Base-by-base conservation (phyloP, 2,797 vertebrate species). In the Urophycis tenuis region DNA sequence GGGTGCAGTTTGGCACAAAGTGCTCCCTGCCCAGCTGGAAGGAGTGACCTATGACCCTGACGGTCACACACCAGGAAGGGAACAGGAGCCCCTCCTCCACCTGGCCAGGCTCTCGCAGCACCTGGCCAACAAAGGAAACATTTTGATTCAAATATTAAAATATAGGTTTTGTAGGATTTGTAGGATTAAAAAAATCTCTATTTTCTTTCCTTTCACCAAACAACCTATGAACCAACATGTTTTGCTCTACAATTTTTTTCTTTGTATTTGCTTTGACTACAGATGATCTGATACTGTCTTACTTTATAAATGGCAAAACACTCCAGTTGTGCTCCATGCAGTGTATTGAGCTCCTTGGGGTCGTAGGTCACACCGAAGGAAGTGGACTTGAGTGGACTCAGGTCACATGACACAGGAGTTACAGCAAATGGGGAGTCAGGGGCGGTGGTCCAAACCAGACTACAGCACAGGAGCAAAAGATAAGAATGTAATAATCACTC, bases 281-380 rank as follows among this genome's bases (percentile, higher is more conserved):
- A 60, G 53, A 60, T 25, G 22, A 25, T 67, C 60, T 29, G 53
- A 60, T 25, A 67, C 60, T 11, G 29, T 29, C 60, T 67, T 29
- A 67, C 60, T 29, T 67, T 95, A 77, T 94, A 93, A 64, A 91
- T 81, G 29, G 95, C 94, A 33, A 97, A 98, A 80, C 94, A 97
- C 89, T 99, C 97, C 0, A 99, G 92, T 76, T 97, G 95, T 0
- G 84, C 93, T 8, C 90, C 88, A 0, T 95, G 95, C 72, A 97
- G 86, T 67, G 82, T 84, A 82, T 96, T 95, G 53, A 86, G 82
- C 81, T 93, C 88, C 71, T 89, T 84, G 0, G 96, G 95, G 6
- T 84, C 84, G 87, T 96, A 99, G 76, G 85, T 86, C 76, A 99
- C 92, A 69, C 85, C 89, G 81, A 96, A 94, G 64, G 92, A 91